Base-by-base conservation (phyloP, 2,888 invertebrate species). In the Pollenia labialis region DNA sequence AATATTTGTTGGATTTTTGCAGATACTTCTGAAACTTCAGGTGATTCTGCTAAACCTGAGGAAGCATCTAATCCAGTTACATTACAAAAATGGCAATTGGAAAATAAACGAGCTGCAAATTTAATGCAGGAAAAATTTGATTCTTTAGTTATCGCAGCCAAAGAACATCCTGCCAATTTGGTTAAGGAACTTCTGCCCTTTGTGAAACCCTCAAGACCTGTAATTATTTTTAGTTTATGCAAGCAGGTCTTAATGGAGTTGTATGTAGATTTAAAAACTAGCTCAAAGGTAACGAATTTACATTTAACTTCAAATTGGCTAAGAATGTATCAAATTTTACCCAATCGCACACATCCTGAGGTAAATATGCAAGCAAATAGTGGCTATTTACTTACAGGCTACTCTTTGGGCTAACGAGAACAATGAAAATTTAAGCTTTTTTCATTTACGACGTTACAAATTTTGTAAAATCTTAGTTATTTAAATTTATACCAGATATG, bases 341-440 rank as follows among this genome's bases (percentile, higher is more conserved):
- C 97, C 2, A 96, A 97, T 88, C 95, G 99, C 92, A 99, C 99
- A 18, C 99, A 99, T 94, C 99, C 99, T 1, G 96, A 97, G 92
- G 98, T 99, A 50, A 95, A 95, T 90, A 99, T 98, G 96, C 97
- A 96, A 91, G 96, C 96, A 64, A 95, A 95, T 84, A 97, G 99
- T 91, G 99, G 99, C 1, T 99, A 96, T 93, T 93, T 99, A 86
- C 94, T 99, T 88, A 96, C 96, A 88, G 99, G 94, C 92, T 91
- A 93, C 94, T 90, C 94, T 92, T 91, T 95, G 11, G 90, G 88
- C 87, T 89, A 88, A 76, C 32, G 32, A 32, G 32, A 6, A 32
- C 4, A 32, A 32, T 6, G 0, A 32, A 32, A 6, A 32, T 32
- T 32, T 32, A 32, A 6, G 4, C 32, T 0, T 32, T 32, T 32